These are phyloP conservation scores for Actinia tenebrosa DNA, from an alignment of 64 coral and sea anemone species.

Conservation along the genomic window DNA sequence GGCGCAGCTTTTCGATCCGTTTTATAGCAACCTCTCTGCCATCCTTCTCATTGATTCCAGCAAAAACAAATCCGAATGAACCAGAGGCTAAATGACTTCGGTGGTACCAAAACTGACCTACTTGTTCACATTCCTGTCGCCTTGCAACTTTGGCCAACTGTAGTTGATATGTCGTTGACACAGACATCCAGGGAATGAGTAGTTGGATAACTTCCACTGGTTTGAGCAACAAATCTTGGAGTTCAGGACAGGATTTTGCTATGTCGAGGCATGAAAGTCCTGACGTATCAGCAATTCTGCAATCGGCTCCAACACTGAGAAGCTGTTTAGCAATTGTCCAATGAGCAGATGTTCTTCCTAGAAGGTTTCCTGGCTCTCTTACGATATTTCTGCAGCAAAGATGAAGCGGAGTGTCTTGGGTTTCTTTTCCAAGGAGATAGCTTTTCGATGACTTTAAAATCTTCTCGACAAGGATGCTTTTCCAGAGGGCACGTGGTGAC, in stretches of 20 bases:
- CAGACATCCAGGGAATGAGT: conserved; percentile 35
- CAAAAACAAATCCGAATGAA: conserved; percentile 42
- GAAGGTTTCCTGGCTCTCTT: background rate
- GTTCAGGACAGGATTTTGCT: background rate
- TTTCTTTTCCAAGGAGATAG: background rate
- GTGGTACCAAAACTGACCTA: conserved; percentile 44
- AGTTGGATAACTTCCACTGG: conserved; percentile 8
- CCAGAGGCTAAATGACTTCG: conserved; percentile 25
- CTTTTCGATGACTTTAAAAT: background rate
- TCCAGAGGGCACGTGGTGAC: background rate
- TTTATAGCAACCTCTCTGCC: conserved; percentile 69
- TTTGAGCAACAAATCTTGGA: conserved; percentile 16
- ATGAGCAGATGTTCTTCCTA: background rate
- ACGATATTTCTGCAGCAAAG: background rate
- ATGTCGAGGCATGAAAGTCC: conserved; percentile 37
- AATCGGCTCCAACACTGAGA: conserved; percentile 28
- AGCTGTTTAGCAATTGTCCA: background rate
- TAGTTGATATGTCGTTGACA: conserved; percentile 21
- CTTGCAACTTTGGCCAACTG: conserved; percentile 32
- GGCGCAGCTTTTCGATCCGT: conserved; percentile 19
- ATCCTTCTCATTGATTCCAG: conserved; percentile 52
- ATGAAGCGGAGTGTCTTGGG: background rate
- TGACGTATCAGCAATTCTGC: background rate
- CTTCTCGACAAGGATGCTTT: background rate
- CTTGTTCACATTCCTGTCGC: conserved; percentile 13